Evolutionary conservation across 2,797 vertebrate genomes (phyloP).

Genomic region (Valencia hispanica): DNA sequence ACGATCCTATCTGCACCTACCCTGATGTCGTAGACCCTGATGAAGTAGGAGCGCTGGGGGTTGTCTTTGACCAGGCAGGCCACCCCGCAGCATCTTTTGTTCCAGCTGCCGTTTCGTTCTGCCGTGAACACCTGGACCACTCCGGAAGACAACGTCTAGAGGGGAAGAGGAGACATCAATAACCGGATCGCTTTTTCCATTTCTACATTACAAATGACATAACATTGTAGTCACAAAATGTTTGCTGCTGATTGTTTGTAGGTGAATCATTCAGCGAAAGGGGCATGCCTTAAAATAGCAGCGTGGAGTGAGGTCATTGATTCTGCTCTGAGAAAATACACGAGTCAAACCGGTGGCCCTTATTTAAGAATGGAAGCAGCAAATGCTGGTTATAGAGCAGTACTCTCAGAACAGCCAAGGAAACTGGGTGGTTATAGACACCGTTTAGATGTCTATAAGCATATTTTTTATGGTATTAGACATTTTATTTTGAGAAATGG

Average conservation of each 20-base stretch:
- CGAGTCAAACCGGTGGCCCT: not conserved
- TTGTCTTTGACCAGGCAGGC: conserved; percentile 98
- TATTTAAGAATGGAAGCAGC: not conserved
- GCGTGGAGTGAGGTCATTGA: not conserved
- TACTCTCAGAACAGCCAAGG: not conserved
- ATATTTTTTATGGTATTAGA: too few relatives aligned
- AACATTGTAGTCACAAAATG: not conserved
- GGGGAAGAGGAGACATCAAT: not conserved
- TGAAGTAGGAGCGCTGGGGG: conserved; percentile 93
- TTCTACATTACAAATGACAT: too few relatives aligned
- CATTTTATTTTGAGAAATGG: too few relatives aligned
- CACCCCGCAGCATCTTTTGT: conserved; percentile 93
- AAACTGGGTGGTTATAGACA: not conserved
- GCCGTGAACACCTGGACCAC: conserved; percentile 93
- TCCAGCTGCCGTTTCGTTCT: conserved; percentile 90
- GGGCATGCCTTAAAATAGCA: not conserved
- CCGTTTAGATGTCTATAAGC: too few relatives aligned
- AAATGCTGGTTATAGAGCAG: not conserved
- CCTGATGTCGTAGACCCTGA: conserved; percentile 94
- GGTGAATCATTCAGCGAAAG: not conserved
- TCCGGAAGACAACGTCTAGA: conserved; percentile 88
- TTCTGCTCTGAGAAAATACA: not conserved
- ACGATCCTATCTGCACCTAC: conserved; percentile 72
- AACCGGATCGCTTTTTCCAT: too few relatives aligned
- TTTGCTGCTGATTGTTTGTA: not conserved